Conservation (phyloP, 1,140 invertebrate genomes). For the Bombus waltoni region DNA sequence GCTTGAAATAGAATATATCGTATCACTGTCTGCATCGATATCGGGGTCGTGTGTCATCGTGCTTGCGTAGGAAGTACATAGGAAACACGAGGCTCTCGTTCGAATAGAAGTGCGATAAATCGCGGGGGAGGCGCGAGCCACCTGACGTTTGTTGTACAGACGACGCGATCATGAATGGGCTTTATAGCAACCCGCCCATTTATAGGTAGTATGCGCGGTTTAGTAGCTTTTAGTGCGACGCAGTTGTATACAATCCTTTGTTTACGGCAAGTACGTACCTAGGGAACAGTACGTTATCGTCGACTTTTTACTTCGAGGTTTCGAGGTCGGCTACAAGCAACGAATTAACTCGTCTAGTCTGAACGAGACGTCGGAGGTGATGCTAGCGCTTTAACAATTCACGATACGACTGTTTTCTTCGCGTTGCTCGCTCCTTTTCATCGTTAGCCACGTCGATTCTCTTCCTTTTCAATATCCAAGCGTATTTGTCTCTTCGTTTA, state of each 20-base stretch:
- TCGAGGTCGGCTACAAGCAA: conserved; percentile 19
- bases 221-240: conserved; percentile 71
- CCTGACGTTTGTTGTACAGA: conserved; percentile 67
- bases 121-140: conserved; percentile 67
- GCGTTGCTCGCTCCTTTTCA: not conserved
- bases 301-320: conserved; percentile 51
- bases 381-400: not conserved
- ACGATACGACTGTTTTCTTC: not conserved
- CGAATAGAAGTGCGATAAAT: conserved; percentile 64
- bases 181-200: conserved; percentile 73
- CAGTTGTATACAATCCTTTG: conserved; percentile 67
- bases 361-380: not conserved
- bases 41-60: conserved; percentile 2
- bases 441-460: not conserved
- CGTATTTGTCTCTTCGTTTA: not conserved
- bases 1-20: not conserved
- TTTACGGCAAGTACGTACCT: conserved; percentile 66
- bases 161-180: conserved; percentile 76
- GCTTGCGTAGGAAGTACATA: conserved; percentile 31
- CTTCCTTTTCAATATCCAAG: too few species aligned
- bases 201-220: conserved; percentile 71
- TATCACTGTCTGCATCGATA: not conserved
- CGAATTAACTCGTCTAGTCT: conserved; percentile 21
- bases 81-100: conserved; percentile 45
- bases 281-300: conserved; percentile 49